Evolutionary conservation across 2,888 invertebrate species (phyloP).

Genomic region (Vesta saturnalis): DNA sequence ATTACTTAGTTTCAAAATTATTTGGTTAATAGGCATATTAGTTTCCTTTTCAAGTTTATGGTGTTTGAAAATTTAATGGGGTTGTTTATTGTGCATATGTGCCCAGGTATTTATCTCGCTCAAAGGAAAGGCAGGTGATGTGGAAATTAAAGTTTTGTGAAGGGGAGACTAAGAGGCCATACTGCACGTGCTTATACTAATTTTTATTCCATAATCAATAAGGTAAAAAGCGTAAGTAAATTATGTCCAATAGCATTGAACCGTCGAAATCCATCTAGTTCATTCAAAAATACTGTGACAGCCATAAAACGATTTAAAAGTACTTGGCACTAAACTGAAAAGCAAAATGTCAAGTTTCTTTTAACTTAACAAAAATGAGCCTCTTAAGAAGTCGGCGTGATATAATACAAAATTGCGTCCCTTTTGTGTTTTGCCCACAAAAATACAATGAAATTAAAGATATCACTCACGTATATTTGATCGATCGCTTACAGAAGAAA

Average conservation of each 20-base stretch:
- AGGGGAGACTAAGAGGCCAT: slow-evolving; percentile 28
- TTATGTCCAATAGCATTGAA: slow-evolving; percentile 10
- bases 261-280: slow-evolving; percentile 12
- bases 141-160: slow-evolving; percentile 42
- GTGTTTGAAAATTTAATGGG: slow-evolving; percentile 40
- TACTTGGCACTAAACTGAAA: slow-evolving; percentile 15
- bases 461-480: slow-evolving; percentile 35
- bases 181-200: slow-evolving; percentile 28
- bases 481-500: slow-evolving; percentile 34
- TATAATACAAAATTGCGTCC: slow-evolving; percentile 28
- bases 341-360: slow-evolving; percentile 17
- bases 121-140: slow-evolving; percentile 44
- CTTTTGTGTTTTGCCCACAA: slow-evolving; percentile 24
- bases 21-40: slow-evolving; percentile 24
- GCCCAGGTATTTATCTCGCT: slow-evolving; percentile 40
- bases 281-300: slow-evolving; percentile 7
- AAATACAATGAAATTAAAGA: slow-evolving; percentile 38
- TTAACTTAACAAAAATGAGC: slow-evolving; percentile 28
- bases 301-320: slow-evolving; percentile 18
- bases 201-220: slow-evolving; percentile 20
- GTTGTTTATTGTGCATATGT: slow-evolving; percentile 38
- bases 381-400: slow-evolving; percentile 40
- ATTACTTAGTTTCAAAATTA: slow-evolving; percentile 4
- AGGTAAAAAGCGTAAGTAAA: slow-evolving; percentile 10
- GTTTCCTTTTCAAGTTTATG: slow-evolving; percentile 30